These are phyloP conservation scores for Trachelus troglodyta DNA, from an alignment of 2,888 invertebrate genomes.

Conservation along the genomic window DNA sequence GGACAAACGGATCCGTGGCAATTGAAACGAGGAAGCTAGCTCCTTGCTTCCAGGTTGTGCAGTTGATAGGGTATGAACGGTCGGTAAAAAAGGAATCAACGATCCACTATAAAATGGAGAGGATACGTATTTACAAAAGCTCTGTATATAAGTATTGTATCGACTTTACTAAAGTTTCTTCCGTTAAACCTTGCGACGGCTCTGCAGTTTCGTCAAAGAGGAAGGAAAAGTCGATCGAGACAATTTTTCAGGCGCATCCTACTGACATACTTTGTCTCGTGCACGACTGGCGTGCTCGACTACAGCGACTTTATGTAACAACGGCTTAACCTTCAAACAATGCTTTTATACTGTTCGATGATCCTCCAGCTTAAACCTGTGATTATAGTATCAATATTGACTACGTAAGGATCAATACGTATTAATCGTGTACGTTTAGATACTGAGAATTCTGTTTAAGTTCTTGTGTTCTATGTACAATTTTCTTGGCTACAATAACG, in stretches of 20 bases:
- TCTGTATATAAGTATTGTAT: not conserved
- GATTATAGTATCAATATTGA: not conserved
- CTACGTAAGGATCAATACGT: not conserved
- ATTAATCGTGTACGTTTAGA: not conserved
- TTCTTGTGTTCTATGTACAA: not conserved
- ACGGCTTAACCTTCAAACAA: not conserved
- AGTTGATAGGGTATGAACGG: not conserved
- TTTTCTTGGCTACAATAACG: not conserved
- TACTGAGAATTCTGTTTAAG: not conserved
- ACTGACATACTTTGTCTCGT: constrained; percentile 49
- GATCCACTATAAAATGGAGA: not conserved
- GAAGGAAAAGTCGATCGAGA: not conserved
- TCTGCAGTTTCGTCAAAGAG: not conserved
- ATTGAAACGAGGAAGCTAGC: not conserved
- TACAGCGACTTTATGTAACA: not conserved
- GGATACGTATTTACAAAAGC: not conserved
- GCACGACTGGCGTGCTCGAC: not conserved
- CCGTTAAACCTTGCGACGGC: not conserved
- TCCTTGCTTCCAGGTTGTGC: not conserved
- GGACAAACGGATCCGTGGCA: not conserved
- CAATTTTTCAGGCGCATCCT: constrained; percentile 31
- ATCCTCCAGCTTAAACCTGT: not conserved
- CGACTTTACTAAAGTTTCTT: not conserved
- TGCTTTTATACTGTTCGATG: not conserved
- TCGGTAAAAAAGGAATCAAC: not conserved